Base-by-base conservation (phyloP, 1,140 invertebrate species). In the Hesperophylax magnus region DNA sequence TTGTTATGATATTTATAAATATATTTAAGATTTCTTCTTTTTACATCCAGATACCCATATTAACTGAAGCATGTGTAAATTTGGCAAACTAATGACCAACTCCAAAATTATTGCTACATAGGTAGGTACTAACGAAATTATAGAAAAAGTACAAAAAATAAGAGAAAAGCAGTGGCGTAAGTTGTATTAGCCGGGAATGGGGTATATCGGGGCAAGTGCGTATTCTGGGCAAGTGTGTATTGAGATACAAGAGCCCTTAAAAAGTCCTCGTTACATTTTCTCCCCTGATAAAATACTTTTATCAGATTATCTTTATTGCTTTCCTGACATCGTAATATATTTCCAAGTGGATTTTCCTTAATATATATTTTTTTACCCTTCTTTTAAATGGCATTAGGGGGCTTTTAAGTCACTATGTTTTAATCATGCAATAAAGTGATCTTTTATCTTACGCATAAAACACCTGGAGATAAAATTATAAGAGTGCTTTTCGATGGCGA, bases 231-330 rank as follows among this genome's bases (percentile, higher is more conserved):
- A 52, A 24, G 61, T 52, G 67, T 71, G 67, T 71, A 71, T 71
- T n/a, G 22, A 71, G 24, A 71, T 20, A 71, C 67, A 54, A 78
- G 52, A 31, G 34, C 22, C 77, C 77, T 47, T 74, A 71, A 79
- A 65, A 82, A 82, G 74, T 52, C 72, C 67, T 63, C 78, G 47
- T 71, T 74, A 83, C 81, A 79, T 77, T 61, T 79, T 67, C 54
- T 77, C 61, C 80, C 81, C 53, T 72, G 78, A 82, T 82, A 80
- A 82, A 80, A 82, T 77, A 83, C 79, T 74, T 80, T 81, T 83
- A 83, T 83, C 82, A 79, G 82, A 83, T 83, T 83, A 83, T 83
- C 82, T 83, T 83, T 83, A 83, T 78, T 81, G 76, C 82, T 65
- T 61, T 71, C 53, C 58, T 75, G 81, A 82, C 81, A 60, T 72